A percentile compares a stretch with the other conserved stretches of the same genome.
phyloP scores from a whole-genome alignment of 2,113 vertebrate genomes.

The Monopterus albus region DNA sequence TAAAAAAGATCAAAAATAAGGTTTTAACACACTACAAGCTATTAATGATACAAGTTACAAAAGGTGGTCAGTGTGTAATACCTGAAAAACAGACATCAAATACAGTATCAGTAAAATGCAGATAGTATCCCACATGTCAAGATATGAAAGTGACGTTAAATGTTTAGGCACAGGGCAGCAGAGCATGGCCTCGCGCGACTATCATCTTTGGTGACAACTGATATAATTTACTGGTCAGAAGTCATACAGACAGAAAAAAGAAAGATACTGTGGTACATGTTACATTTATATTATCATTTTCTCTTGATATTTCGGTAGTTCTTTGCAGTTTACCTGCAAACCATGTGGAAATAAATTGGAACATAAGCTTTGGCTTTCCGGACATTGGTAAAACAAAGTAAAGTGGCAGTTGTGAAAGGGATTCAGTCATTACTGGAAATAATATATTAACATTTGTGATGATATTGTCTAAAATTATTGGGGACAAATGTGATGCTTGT shows the following conservation, averaged over 20 bases:
- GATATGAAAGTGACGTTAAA: conserved; percentile 31
- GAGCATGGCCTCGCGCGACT: conserved; percentile 59
- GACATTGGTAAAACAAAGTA: too few relatives aligned
- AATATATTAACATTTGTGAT: not conserved
- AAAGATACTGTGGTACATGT: not conserved
- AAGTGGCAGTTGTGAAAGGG: too few relatives aligned
- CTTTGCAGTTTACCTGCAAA: not conserved
- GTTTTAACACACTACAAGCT: not conserved
- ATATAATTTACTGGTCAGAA: conserved; percentile 25
- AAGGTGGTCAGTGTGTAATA: not conserved
- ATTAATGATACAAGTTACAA: not conserved
- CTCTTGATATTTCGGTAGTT: not conserved
- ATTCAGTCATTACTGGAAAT: not conserved
- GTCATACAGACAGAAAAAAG: conserved; percentile 28
- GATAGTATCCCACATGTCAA: conserved; percentile 51
- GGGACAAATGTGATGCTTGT: not conserved
- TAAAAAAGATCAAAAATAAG: not conserved
- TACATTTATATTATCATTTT: not conserved
- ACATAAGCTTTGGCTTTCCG: not conserved
- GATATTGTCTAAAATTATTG: not conserved
- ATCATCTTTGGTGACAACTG: conserved; percentile 45
- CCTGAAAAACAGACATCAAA: conserved; percentile 16
- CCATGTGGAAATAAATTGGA: not conserved
- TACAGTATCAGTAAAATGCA: conserved; percentile 25
- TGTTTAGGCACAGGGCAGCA: conserved; percentile 54